Percentiles rank a stretch among this genome's conserved stretches.
Evolutionary conservation across 2,113 vertebrate species (phyloP).

Genomic region (Myiozetetes cayanensis): DNA sequence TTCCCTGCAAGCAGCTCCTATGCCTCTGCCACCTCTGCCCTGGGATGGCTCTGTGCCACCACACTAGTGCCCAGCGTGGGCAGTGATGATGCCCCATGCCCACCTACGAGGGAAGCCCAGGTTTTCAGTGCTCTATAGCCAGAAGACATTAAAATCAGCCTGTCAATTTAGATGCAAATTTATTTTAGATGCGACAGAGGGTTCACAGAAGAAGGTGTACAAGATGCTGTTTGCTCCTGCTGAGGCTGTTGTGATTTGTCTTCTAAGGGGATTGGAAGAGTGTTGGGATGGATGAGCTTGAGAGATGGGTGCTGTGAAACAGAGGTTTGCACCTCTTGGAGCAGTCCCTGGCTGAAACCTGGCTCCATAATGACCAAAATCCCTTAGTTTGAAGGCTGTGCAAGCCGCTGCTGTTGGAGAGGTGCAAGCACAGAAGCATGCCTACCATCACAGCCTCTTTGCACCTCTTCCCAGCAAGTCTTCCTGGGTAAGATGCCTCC

Average conservation of each 20-base stretch:
- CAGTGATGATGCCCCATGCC: neutral
- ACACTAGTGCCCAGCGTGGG: rapidly evolving
- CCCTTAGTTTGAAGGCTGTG: neutral
- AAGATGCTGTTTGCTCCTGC: conserved; percentile 1
- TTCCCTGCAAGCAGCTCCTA: neutral
- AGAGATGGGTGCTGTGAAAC: neutral
- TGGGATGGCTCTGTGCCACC: neutral
- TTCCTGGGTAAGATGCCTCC: rapidly evolving
- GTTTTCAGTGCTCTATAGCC: neutral
- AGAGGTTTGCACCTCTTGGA: neutral
- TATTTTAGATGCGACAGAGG: conserved; percentile 43
- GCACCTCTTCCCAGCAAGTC: neutral
- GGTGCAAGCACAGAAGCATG: neutral
- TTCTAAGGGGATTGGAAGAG: neutral
- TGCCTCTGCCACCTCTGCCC: neutral
- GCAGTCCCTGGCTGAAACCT: neutral
- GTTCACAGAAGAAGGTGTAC: conserved; percentile 43
- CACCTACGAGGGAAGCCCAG: neutral
- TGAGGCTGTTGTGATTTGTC: neutral
- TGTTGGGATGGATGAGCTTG: neutral
- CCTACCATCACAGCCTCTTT: neutral
- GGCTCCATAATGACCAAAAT: neutral
- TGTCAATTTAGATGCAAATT: conserved; percentile 58
- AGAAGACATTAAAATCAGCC: conserved; percentile 28
- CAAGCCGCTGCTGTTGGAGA: neutral